phyloP scores from a whole-genome alignment of 1,140 invertebrate genomes.

The Eriosoma lanigerum region DNA sequence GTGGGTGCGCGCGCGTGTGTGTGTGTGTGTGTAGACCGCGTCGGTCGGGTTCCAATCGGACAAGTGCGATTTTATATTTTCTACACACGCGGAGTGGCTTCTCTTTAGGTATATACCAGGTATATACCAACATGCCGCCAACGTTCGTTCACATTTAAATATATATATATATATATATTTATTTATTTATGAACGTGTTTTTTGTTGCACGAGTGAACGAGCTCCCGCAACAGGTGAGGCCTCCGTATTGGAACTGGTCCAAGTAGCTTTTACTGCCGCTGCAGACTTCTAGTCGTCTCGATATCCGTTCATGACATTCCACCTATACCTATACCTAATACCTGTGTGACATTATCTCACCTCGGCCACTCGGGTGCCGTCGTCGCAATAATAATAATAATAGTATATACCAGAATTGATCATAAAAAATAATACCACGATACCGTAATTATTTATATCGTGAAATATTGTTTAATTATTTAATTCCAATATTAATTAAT shows the following conservation, averaged over 20 bases:
- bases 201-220: not conserved
- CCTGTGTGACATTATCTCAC: not conserved
- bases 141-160: not conserved
- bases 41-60: not conserved
- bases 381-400: no score
- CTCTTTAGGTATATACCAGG: no score
- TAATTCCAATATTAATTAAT: no score
- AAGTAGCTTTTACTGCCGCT: constrained; percentile 32
- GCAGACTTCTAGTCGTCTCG: constrained; percentile 42
- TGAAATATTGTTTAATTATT: no score
- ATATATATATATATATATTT: not conserved
- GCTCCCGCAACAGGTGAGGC: constrained; percentile 41
- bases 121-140: no score
- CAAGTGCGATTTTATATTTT: not conserved
- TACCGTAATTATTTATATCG: no score
- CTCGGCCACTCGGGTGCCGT: no score
- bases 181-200: constrained; percentile 50
- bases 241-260: constrained; percentile 38
- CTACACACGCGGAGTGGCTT: not conserved
- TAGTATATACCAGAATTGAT: no score
- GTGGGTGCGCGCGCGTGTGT: not conserved
- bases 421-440: no score
- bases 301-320: constrained; percentile 44
- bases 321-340: no score
- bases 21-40: not conserved